phyloP scores from a whole-genome alignment of 2,113 vertebrate species.

The Dasypus novemcinctus region DNA sequence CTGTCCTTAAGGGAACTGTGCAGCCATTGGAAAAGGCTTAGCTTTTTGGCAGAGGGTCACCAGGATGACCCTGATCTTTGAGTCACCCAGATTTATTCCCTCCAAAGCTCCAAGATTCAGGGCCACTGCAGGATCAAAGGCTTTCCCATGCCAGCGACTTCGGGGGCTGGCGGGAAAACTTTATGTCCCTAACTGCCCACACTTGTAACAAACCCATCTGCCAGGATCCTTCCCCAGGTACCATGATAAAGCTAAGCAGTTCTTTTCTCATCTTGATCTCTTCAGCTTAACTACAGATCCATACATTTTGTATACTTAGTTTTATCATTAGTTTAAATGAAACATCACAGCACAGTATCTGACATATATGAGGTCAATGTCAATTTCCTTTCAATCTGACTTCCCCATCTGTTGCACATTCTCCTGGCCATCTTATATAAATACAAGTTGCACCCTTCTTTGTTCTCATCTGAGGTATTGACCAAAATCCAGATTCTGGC shows the following conservation, averaged over 20 bases:
- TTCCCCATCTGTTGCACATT: background rate
- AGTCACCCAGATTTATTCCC: background rate
- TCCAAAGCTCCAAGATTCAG: background rate
- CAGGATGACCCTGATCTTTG: background rate
- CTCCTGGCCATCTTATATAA: background rate
- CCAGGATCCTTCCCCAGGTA: rapidly evolving
- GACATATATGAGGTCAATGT: rapidly evolving
- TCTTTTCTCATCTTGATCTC: background rate
- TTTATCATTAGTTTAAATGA: background rate
- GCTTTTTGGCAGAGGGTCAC: background rate
- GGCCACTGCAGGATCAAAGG: background rate
- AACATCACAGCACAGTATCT: rapidly evolving
- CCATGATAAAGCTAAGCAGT: rapidly evolving
- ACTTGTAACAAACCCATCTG: background rate
- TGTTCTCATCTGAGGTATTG: background rate
- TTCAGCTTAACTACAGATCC: too few relatives aligned
- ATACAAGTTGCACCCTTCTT: background rate
- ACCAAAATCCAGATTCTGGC: background rate
- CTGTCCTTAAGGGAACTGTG: rapidly evolving
- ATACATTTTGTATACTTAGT: rapidly evolving
- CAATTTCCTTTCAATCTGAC: background rate
- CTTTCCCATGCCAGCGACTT: background rate
- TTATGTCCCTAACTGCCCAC: background rate
- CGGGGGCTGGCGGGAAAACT: rapidly evolving
- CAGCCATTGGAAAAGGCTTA: rapidly evolving